These are phyloP conservation scores for Ammospiza caudacuta DNA, from an alignment of 2,113 vertebrate genomes.

Conservation along the genomic window DNA sequence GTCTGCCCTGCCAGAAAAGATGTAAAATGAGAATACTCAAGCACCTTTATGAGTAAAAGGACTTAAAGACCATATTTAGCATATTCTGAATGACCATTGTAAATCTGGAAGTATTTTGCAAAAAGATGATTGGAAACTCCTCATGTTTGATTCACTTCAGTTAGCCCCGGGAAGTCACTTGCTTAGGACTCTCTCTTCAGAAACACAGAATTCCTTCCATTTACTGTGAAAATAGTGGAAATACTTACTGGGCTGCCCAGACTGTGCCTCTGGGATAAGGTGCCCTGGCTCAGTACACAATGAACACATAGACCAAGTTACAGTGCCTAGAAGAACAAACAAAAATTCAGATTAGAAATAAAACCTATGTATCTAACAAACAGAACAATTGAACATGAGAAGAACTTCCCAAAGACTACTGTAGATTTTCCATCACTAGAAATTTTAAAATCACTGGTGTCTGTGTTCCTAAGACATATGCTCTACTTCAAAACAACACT, in stretches of 20 bases:
- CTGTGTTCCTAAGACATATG: background rate
- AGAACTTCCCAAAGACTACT: background rate
- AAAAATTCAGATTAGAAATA: background rate
- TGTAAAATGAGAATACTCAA: background rate
- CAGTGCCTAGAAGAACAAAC: background rate
- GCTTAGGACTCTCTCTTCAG: background rate
- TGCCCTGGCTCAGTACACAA: background rate
- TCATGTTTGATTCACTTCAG: background rate
- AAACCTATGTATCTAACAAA: background rate
- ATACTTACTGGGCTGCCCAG: background rate
- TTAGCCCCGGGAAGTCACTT: background rate
- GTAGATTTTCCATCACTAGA: background rate
- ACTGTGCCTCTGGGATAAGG: background rate
- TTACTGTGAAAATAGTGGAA: background rate
- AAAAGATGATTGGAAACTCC: background rate
- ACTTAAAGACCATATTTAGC: background rate
- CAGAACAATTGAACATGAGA: background rate
- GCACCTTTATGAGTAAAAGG: background rate
- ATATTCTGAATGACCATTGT: background rate
- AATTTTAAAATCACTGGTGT: constrained; percentile 1
- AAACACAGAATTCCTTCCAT: background rate
- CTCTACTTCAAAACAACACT: background rate
- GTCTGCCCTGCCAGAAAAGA: background rate
- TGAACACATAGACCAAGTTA: background rate
- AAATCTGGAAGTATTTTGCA: background rate